Conservation (phyloP, 2,113 vertebrate genomes). For the Manacus vitellinus region DNA sequence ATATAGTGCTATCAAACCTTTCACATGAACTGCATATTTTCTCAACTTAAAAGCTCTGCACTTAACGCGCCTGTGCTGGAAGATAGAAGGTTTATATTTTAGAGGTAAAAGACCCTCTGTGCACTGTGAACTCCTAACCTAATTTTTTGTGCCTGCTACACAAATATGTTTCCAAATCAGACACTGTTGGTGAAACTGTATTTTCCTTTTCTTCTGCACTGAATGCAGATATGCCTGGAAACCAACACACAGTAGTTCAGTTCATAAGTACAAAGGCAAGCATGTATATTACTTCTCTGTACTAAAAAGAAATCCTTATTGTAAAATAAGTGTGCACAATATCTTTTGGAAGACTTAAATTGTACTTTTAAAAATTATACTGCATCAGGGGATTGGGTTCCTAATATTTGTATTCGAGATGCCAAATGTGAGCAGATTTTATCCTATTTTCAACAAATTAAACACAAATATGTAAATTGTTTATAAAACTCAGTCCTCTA, state of each 20-base stretch:
- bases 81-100: background rate
- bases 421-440: slow-evolving; percentile 79
- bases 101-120: background rate
- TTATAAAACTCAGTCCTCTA: slow-evolving; percentile 75
- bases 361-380: slow-evolving; percentile 58
- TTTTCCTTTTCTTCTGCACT: background rate
- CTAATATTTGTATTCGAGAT: slow-evolving; percentile 78
- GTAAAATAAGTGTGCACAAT: slow-evolving; percentile 14
- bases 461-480: slow-evolving; percentile 77
- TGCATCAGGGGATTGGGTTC: slow-evolving; percentile 54
- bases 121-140: background rate
- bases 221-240: background rate
- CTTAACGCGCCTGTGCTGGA: slow-evolving; percentile 29
- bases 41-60: slow-evolving; percentile 37
- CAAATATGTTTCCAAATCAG: slow-evolving; percentile 3
- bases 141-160: background rate
- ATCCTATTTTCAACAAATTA: slow-evolving; percentile 78
- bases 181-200: background rate
- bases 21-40: slow-evolving; percentile 36
- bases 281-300: background rate
- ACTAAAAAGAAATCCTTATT: background rate
- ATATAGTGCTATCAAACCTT: slow-evolving; percentile 47
- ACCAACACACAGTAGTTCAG: background rate
- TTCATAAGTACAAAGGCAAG: background rate
- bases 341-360: slow-evolving; percentile 23